Conservation (phyloP, 2,113 vertebrate species). For the Geococcyx californianus region DNA sequence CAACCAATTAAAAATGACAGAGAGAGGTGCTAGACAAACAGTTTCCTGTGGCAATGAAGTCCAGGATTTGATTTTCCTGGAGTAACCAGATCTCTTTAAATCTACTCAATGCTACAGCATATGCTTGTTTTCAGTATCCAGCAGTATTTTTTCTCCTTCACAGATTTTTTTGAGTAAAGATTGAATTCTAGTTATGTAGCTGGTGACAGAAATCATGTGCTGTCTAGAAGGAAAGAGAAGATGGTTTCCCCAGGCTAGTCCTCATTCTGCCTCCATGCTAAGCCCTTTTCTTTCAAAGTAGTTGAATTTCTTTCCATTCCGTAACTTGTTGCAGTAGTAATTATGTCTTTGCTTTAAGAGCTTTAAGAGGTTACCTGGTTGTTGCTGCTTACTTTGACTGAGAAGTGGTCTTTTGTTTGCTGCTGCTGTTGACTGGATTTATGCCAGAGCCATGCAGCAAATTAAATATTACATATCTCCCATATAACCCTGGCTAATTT, state of each 20-base stretch:
- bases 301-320: neutral
- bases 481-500: conserved; percentile 24
- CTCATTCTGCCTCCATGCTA: neutral
- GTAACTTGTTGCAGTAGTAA: neutral
- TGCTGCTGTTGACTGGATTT: conserved; percentile 17
- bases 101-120: neutral
- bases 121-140: neutral
- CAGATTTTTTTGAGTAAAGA: neutral
- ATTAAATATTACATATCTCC: conserved; percentile 40
- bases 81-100: neutral
- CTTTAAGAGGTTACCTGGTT: neutral
- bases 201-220: neutral
- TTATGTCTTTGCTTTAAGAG: neutral
- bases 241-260: neutral
- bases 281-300: neutral
- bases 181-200: neutral
- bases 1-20: neutral
- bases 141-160: neutral
- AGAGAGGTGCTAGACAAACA: neutral
- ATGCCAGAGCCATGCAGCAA: conserved; percentile 38
- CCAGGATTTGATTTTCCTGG: neutral
- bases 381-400: neutral
- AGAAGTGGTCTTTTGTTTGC: conserved; percentile 13
- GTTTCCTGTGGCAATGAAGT: neutral
- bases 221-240: neutral